Conservation (phyloP, 1,140 invertebrate species). For the Ceratosolen solmsi region DNA sequence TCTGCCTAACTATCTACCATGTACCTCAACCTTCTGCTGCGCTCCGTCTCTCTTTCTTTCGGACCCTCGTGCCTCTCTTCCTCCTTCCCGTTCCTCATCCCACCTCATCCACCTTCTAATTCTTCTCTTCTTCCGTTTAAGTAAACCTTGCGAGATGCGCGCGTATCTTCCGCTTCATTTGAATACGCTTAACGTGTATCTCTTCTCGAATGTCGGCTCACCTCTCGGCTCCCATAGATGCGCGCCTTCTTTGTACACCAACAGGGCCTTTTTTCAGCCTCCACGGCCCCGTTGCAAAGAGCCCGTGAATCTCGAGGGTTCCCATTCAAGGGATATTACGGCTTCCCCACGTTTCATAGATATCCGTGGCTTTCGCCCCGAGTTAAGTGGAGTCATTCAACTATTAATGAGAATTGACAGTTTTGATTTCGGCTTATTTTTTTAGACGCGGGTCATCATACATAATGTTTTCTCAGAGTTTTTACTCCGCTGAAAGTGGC, state of each 20-base stretch:
- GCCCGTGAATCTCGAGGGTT: background rate
- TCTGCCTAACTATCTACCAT: too few species aligned
- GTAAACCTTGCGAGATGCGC: constrained; percentile 40
- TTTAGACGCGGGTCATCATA: background rate
- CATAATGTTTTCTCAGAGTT: background rate
- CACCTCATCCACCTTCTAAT: background rate
- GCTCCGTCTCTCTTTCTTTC: background rate
- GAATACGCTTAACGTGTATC: constrained; percentile 42
- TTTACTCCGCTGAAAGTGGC: background rate
- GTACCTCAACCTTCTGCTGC: too few species aligned
- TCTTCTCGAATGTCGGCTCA: constrained; percentile 28
- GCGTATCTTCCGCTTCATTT: constrained; percentile 51
- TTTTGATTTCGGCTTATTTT: constrained; percentile 30
- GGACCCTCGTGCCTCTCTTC: background rate
- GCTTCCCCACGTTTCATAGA: background rate
- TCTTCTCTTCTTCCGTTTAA: constrained; percentile 7
- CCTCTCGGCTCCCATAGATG: constrained; percentile 2
- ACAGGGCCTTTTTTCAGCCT: background rate
- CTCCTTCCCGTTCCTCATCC: background rate
- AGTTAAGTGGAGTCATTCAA: constrained; percentile 41
- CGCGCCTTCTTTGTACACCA: constrained; percentile 3
- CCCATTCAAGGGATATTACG: constrained; percentile 3
- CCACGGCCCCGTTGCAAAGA: background rate
- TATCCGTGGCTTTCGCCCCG: background rate
- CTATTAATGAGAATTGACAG: constrained; percentile 41